Conservation (phyloP, 2,113 vertebrate species). For the Taurulus bubalis region DNA sequence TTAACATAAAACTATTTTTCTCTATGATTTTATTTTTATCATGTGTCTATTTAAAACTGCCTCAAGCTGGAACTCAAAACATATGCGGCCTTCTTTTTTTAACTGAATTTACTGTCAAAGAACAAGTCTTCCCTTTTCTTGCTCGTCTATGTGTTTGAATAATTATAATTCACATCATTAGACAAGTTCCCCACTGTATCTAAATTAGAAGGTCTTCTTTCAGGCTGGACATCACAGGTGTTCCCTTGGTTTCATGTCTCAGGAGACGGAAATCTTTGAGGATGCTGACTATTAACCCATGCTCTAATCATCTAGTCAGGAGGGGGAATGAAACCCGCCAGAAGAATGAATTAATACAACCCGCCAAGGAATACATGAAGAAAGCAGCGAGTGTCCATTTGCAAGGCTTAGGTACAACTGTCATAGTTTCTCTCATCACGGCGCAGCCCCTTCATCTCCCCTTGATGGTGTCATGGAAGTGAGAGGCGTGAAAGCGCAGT, state of each 20-base stretch:
- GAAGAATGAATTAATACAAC: slow-evolving; percentile 79
- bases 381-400: slow-evolving; percentile 78
- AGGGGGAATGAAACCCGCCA: slow-evolving; percentile 68
- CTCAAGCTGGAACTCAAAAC: slow-evolving; percentile 33
- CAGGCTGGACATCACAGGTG: slow-evolving; percentile 81
- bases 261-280: slow-evolving; percentile 76
- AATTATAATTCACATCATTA: slow-evolving; percentile 76
- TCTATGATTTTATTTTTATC: slow-evolving; percentile 20
- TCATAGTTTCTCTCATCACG: slow-evolving; percentile 71
- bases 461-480: slow-evolving; percentile 81
- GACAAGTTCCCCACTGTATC: slow-evolving; percentile 64
- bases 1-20: slow-evolving; percentile 12
- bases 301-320: slow-evolving; percentile 80
- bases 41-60: slow-evolving; percentile 1
- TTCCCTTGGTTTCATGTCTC: slow-evolving; percentile 75
- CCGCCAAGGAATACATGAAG: slow-evolving; percentile 73
- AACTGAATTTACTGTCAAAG: slow-evolving; percentile 44
- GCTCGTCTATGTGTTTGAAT: slow-evolving; percentile 63
- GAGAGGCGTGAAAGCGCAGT: slow-evolving; percentile 83
- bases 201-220: slow-evolving; percentile 74
- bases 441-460: slow-evolving; percentile 79
- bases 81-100: slow-evolving; percentile 30
- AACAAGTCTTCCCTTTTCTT: slow-evolving; percentile 52
- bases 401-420: slow-evolving; percentile 81
- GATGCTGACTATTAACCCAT: slow-evolving; percentile 78